Conservation (phyloP, 2,888 invertebrate genomes). For the Muschampia plurimacula region DNA sequence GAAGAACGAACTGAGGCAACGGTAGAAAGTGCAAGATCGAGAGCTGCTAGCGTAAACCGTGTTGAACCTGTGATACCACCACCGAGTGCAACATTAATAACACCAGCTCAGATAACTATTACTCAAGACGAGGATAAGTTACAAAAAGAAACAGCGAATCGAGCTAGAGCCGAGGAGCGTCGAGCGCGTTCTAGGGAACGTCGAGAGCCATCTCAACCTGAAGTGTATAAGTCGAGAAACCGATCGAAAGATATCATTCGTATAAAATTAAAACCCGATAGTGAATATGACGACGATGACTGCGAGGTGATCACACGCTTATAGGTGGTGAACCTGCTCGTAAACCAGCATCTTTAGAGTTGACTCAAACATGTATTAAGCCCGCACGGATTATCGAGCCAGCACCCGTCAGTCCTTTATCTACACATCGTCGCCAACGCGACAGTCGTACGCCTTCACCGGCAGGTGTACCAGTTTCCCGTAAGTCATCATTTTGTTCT, state of each 20-base stretch:
- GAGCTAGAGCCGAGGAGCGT: constrained; percentile 64
- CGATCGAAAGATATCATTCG: constrained; percentile 80
- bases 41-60: constrained; percentile 46
- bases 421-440: constrained; percentile 51
- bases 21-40: constrained; percentile 57
- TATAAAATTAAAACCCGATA: constrained; percentile 91
- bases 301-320: constrained; percentile 58
- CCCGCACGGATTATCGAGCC: constrained; percentile 62
- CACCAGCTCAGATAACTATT: constrained; percentile 43
- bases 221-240: constrained; percentile 66
- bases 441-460: constrained; percentile 88
- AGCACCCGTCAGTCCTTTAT: constrained; percentile 61
- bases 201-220: constrained; percentile 60
- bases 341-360: constrained; percentile 87
- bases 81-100: constrained; percentile 36
- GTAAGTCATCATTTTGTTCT: constrained; percentile 93
- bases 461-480: constrained; percentile 86
- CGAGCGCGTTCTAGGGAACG: constrained; percentile 66
- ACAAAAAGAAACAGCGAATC: constrained; percentile 65
- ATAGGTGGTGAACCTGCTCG: constrained; percentile 62
- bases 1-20: constrained; percentile 73
- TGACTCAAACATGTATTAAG: constrained; percentile 53
- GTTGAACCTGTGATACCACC: constrained; percentile 46
- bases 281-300: constrained; percentile 87
- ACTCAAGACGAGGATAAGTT: constrained; percentile 60